Base-by-base conservation (phyloP, 1,140 invertebrate species). In the Bradysia coprophila region DNA sequence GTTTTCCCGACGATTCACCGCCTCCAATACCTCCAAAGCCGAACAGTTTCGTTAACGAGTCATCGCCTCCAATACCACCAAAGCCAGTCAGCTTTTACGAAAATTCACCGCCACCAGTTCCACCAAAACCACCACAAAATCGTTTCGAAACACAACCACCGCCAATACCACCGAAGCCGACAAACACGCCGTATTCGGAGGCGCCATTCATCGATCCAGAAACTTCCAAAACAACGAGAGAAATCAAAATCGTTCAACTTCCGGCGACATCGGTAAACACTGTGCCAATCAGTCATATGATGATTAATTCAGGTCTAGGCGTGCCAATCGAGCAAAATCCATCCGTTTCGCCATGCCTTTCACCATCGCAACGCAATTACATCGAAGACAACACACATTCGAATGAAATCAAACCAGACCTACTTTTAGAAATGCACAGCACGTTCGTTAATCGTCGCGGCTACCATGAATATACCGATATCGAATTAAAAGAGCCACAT, bases 281-380 rank as follows among this genome's bases (percentile, higher is more conserved):
- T 6, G 40, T 51, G 51, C 59, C 53, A 46, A 43, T 51, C 36
- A n/a, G n/a, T n/a, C n/a, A n/a, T n/a, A 55, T 56, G 42, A 63
- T 63, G 32, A 56, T 61, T 21, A 53, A 58, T 42, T 54, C 65
- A 24, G 75, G 73, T 73, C 55, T 72, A 32, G 71, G 70, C 2
- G 47, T 76, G 5, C 67, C 69, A n/a, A 70, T 69, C 0, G 55
- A 63, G 32, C 56, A 60, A 21, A 72, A 80, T 51, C 70, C 73
- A 0, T 63, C 63, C 41, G 23, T 76, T 2, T 57, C 80, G 22
- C 62, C 80, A 1, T 81, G 76, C 52, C 58, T 82, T 9, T 82
- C 79, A 1, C 80, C 80, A 0, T 74, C 72, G 1, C 79, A 83
- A 50, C 73, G 73, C 49, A 62, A 66, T 38, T 51, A 67, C 21